phyloP scores from a whole-genome alignment of 2,113 vertebrate species.

The Phyllostomus discolor region DNA sequence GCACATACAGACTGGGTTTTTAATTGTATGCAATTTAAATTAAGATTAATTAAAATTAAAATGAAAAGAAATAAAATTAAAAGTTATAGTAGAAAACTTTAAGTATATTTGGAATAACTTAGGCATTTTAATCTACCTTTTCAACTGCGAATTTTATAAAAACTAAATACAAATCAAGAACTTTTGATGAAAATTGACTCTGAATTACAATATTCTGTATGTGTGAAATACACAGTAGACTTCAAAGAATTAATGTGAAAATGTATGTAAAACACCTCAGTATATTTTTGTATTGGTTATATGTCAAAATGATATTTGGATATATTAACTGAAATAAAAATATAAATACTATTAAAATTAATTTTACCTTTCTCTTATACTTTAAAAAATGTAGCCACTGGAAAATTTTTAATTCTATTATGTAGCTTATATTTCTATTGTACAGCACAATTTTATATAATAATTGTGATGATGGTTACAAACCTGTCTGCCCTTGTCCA shows the following conservation, averaged over 20 bases:
- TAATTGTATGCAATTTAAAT: background rate
- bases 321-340: background rate
- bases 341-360: background rate
- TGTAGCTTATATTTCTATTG: background rate
- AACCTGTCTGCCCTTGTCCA: background rate
- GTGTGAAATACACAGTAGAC: background rate
- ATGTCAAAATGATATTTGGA: background rate
- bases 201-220: background rate
- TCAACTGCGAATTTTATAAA: background rate
- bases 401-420: background rate
- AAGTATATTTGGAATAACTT: background rate
- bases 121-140: background rate
- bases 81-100: background rate
- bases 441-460: background rate
- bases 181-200: background rate
- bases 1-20: background rate
- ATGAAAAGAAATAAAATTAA: background rate
- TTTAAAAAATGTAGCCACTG: background rate
- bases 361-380: background rate
- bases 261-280: background rate
- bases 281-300: background rate
- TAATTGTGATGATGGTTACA: background rate
- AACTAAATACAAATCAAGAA: background rate
- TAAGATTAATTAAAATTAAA: background rate
- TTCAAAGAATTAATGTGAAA: background rate